phyloP scores from a whole-genome alignment of 2,113 vertebrate species.

The Pachypanchax playfairii region DNA sequence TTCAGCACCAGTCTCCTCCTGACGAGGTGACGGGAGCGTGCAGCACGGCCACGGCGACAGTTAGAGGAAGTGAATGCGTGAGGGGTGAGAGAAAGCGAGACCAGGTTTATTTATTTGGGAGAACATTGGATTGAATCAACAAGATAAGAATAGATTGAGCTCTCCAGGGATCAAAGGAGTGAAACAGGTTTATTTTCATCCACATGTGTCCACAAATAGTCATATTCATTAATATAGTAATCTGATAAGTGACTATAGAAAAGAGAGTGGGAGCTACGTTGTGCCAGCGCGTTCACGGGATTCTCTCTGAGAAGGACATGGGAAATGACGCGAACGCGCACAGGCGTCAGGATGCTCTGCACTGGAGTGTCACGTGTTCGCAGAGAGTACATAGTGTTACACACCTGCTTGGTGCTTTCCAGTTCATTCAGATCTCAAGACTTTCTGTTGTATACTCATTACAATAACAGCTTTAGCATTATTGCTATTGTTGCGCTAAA shows the following conservation, averaged over 20 bases:
- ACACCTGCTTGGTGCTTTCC: slow-evolving; percentile 32
- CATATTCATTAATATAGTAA: neutral
- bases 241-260: neutral
- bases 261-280: neutral
- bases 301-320: slow-evolving; percentile 16
- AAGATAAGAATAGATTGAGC: neutral
- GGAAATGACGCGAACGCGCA: slow-evolving; percentile 34
- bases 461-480: neutral
- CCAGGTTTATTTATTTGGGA: slow-evolving; percentile 32
- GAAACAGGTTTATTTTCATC: neutral
- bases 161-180: neutral
- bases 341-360: slow-evolving; percentile 38
- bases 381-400: slow-evolving; percentile 24
- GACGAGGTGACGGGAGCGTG: slow-evolving; percentile 67
- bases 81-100: slow-evolving; percentile 30
- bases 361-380: slow-evolving; percentile 51
- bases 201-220: neutral
- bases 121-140: too few relatives aligned
- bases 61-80: slow-evolving; percentile 14
- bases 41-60: slow-evolving; percentile 40
- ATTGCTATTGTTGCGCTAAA: neutral
- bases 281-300: slow-evolving; percentile 33
- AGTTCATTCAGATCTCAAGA: slow-evolving; percentile 12
- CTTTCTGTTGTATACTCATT: neutral
- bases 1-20: slow-evolving; percentile 68